Conservation (phyloP, 2,797 vertebrate species). For the Lindbergichthys nudifrons region DNA sequence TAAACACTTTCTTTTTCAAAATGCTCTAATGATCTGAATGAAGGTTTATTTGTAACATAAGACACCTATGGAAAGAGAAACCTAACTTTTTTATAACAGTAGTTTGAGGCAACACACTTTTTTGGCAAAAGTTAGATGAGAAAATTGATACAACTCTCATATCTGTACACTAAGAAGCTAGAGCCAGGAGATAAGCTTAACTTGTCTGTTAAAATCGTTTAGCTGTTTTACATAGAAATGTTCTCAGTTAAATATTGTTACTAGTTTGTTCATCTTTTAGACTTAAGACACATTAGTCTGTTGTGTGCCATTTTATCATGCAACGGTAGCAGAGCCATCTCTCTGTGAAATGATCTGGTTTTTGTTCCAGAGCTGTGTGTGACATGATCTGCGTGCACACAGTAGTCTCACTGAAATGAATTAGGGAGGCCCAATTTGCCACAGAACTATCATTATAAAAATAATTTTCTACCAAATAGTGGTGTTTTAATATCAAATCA, state of each 20-base stretch:
- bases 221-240: neutral
- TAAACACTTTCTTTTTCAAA: neutral
- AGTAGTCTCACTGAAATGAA: neutral
- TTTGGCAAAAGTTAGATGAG: neutral
- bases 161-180: neutral
- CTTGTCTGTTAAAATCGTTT: neutral
- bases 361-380: conserved; percentile 2
- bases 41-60: neutral
- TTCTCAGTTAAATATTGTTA: neutral
- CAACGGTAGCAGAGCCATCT: neutral
- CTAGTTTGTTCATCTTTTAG: neutral
- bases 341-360: neutral
- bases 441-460: conserved; percentile 1
- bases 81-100: neutral
- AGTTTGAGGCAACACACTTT: neutral
- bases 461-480: neutral
- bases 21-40: neutral
- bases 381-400: conserved; percentile 10
- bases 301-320: conserved; percentile 3
- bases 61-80: neutral
- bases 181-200: neutral
- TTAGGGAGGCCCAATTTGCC: neutral
- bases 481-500: neutral
- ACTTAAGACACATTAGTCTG: neutral
- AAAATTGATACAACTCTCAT: neutral